A percentile compares a stretch with the other conserved stretches of the same genome.
phyloP scores from a whole-genome alignment of 2,888 invertebrate genomes.

The Callosobruchus maculatus region DNA sequence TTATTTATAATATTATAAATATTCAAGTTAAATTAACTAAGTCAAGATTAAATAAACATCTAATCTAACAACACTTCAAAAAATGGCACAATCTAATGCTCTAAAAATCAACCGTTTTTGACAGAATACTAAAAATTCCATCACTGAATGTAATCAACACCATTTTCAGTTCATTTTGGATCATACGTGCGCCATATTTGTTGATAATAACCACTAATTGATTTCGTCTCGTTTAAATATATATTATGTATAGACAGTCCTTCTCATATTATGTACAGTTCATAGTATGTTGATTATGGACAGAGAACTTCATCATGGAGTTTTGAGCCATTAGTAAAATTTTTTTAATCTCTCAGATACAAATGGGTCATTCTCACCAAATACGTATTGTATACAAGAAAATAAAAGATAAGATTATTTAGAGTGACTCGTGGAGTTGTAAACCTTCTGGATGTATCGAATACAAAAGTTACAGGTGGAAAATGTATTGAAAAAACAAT shows the following conservation, averaged over 20 bases:
- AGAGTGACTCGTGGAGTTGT: too few relatives aligned
- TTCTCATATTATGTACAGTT: neutral
- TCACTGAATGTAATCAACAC: constrained; percentile 35
- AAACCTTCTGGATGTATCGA: too few relatives aligned
- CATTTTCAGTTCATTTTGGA: neutral
- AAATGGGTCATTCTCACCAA: too few relatives aligned
- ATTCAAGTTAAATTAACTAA: constrained; percentile 43
- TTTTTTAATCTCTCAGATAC: too few relatives aligned
- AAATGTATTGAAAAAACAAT: too few relatives aligned
- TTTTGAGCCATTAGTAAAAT: too few relatives aligned
- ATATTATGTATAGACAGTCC: neutral
- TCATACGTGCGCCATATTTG: neutral
- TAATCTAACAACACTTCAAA: constrained; percentile 46
- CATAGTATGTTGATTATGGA: neutral
- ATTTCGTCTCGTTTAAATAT: neutral
- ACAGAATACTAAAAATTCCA: constrained; percentile 49
- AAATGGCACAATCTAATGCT: constrained; percentile 46
- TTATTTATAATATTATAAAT: constrained; percentile 34
- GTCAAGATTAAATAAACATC: constrained; percentile 43
- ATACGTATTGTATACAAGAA: too few relatives aligned
- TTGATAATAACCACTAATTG: neutral
- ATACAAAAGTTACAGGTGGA: too few relatives aligned
- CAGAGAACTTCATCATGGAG: neutral
- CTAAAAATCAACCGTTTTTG: constrained; percentile 37
- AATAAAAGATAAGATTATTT: too few relatives aligned